phyloP scores from a whole-genome alignment of 2,888 invertebrate species.

The Patella caerulea region DNA sequence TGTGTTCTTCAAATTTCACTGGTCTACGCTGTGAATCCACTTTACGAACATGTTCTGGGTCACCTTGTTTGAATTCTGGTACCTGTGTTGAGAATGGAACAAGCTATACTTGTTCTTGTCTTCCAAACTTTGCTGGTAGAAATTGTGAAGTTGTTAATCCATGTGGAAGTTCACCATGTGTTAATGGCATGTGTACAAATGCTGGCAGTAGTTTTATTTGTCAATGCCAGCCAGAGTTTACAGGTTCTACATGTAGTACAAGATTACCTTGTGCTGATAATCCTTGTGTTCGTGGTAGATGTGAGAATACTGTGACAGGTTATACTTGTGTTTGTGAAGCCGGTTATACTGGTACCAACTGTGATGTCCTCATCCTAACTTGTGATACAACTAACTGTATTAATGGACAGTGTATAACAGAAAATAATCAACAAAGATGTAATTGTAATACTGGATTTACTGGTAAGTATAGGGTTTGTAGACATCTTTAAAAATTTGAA shows the following conservation, averaged over 20 bases:
- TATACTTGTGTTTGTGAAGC: constrained; percentile 39
- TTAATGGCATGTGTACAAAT: constrained; percentile 41
- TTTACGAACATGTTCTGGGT: constrained; percentile 22
- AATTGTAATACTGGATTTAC: constrained; percentile 53
- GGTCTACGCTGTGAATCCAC: constrained; percentile 43
- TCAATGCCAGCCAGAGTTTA: constrained; percentile 32
- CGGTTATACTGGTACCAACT: constrained; percentile 33
- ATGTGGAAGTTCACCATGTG: constrained; percentile 49
- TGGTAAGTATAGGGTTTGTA: constrained; percentile 42
- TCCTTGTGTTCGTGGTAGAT: constrained; percentile 45
- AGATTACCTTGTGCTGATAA: constrained; percentile 40
- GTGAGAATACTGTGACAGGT: constrained; percentile 28
- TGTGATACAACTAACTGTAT: constrained; percentile 54
- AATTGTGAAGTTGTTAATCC: constrained; percentile 43
- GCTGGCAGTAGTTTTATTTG: constrained; percentile 26
- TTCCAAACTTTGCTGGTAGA: constrained; percentile 40
- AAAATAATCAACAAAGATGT: constrained; percentile 43
- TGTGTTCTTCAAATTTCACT: constrained; percentile 38
- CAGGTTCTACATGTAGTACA: constrained; percentile 36
- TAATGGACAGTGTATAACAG: constrained; percentile 52
- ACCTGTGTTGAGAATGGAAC: constrained; percentile 24
- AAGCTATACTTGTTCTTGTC: constrained; percentile 36
- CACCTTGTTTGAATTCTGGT: constrained; percentile 37
- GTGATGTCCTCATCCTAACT: constrained; percentile 35
- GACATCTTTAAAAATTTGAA: neutral